phyloP scores from a whole-genome alignment of 2,113 vertebrate species.

The Oreochromis niloticus region DNA sequence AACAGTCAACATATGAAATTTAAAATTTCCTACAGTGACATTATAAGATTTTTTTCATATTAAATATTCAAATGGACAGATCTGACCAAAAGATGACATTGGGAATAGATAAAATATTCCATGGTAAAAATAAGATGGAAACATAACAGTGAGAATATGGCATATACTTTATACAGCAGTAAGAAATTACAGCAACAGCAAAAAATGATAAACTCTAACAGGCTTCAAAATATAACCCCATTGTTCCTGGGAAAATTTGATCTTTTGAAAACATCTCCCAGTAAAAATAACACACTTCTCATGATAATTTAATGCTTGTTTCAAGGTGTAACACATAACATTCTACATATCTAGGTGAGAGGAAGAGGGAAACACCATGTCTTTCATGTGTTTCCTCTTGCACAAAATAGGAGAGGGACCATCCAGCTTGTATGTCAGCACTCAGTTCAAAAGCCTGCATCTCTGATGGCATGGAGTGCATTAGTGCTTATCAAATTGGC shows the following conservation, averaged over 20 bases:
- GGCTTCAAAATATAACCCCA: neutral
- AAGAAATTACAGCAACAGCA: neutral
- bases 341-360: neutral
- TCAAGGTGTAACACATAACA: neutral
- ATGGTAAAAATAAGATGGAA: neutral
- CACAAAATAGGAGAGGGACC: neutral
- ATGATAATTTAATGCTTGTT: neutral
- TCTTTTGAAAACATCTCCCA: neutral
- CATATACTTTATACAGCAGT: neutral
- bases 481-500: too few species aligned
- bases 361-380: neutral
- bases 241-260: neutral
- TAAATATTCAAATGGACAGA: neutral
- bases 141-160: neutral
- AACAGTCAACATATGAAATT: too few species aligned
- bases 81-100: neutral
- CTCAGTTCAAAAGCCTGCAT: too few species aligned
- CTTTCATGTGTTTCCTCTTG: neutral
- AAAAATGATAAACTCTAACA: neutral
- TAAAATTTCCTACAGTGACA: too few species aligned
- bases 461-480: too few species aligned
- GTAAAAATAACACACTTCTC: neutral
- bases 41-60: neutral
- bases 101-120: neutral
- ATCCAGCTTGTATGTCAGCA: too few species aligned